Evolutionary conservation across 1,140 invertebrate genomes (phyloP).

Genomic region (Bombus sibiricus): DNA sequence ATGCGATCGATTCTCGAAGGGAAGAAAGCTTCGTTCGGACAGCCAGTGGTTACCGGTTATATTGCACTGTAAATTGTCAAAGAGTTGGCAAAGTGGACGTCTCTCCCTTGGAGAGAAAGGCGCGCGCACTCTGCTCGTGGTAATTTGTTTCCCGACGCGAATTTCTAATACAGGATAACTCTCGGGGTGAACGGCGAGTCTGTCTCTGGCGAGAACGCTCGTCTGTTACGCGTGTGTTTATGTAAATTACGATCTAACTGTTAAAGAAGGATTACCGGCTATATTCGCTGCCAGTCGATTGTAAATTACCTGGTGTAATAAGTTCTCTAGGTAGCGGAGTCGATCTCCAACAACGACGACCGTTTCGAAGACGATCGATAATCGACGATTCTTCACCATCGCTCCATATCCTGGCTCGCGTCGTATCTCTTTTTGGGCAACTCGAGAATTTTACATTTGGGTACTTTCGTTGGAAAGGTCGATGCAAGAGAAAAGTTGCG

Average conservation of each 20-base stretch:
- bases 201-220: neutral
- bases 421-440: neutral
- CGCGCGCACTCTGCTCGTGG: neutral
- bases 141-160: slow-evolving; percentile 15
- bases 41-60: slow-evolving; percentile 14
- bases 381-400: neutral
- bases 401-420: neutral
- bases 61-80: slow-evolving; percentile 32
- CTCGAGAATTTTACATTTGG: neutral
- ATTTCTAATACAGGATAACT: slow-evolving; percentile 41
- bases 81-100: slow-evolving; percentile 8
- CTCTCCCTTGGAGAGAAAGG: neutral
- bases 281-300: neutral
- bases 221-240: slow-evolving; percentile 25
- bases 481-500: too few species aligned
- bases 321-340: neutral
- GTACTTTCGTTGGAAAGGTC: rapidly evolving
- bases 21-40: neutral
- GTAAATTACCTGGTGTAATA: slow-evolving; percentile 37
- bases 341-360: neutral
- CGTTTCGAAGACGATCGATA: neutral
- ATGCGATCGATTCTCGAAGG: neutral
- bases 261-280: slow-evolving; percentile 32
- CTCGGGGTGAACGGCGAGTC: neutral
- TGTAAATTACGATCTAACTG: slow-evolving; percentile 52